phyloP scores from a whole-genome alignment of 2,888 invertebrate species.

The Lithophane semibrunnea region DNA sequence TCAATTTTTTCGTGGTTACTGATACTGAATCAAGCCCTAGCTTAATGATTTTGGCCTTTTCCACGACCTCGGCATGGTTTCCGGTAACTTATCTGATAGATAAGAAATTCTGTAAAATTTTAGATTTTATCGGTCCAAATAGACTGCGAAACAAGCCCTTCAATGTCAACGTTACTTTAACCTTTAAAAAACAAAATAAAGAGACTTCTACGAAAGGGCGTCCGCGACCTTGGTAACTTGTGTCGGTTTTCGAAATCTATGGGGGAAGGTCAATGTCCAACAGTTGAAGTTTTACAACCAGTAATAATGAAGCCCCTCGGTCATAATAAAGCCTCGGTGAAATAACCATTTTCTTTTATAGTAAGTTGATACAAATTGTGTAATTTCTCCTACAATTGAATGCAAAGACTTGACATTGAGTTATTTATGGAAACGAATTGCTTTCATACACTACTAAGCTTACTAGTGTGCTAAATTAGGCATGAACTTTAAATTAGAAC shows the following conservation, averaged over 20 bases:
- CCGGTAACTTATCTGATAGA: background rate
- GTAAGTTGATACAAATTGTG: slow-evolving; percentile 3
- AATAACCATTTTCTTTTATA: slow-evolving; percentile 15
- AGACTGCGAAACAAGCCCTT: background rate
- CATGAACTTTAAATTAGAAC: slow-evolving; percentile 7
- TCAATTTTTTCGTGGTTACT: background rate
- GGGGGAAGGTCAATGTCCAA: slow-evolving; percentile 51
- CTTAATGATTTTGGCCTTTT: background rate
- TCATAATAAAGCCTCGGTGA: slow-evolving; percentile 3
- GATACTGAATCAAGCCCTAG: background rate
- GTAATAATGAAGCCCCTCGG: background rate
- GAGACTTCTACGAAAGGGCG: slow-evolving; percentile 6
- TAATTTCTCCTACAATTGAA: slow-evolving; percentile 13
- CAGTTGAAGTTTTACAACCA: slow-evolving; percentile 19
- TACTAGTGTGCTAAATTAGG: slow-evolving; percentile 16
- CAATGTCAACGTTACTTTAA: background rate
- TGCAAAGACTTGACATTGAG: slow-evolving; percentile 9
- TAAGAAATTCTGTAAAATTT: background rate
- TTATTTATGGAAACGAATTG: background rate
- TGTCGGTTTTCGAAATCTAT: slow-evolving; percentile 44
- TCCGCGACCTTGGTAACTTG: slow-evolving; percentile 40
- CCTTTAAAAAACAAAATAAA: background rate
- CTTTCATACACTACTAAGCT: slow-evolving; percentile 6
- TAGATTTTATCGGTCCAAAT: background rate
- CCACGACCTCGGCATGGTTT: background rate